Evolutionary conservation across 2,113 vertebrate genomes (phyloP), one percentile per base, ranked within the genome.

Genomic region (Chionomys nivalis): DNA sequence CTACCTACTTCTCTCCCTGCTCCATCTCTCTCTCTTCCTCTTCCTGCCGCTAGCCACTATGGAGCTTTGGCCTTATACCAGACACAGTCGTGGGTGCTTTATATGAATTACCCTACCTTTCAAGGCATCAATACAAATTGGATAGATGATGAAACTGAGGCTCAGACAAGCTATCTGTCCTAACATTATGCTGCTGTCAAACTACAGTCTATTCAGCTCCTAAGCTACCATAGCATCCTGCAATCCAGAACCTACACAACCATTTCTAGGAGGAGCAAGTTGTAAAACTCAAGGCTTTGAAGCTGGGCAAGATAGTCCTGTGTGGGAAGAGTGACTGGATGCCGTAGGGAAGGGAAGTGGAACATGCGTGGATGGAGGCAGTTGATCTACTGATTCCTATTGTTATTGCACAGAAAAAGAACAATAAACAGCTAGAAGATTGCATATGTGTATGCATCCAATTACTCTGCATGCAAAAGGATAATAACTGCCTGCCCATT

Each of bases 371-470:
- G 55, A 79, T 23, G 8, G 44, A 68, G 49, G 88, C 47, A 83
- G 39, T 87, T 36, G 66, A 91, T 86, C 77, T 65, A 93, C n/a
- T 81, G 82, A 82, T n/a, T 72, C 77, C 44, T 91, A 42, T 21
- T 91, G 66, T 72, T 94, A 97, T 23, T 88, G 75, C 19, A 36
- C 83, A 87, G 39, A 82, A 75, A 93, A 19, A 93, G 61, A 93
- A 96, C 68, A 91, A 96, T 75, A 89, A 81, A 81, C 16, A 72
- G 82, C 63, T 70, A 87, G 12, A 75, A 52, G 21, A 66, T 79
- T 70, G 33, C 33, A 36, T n/a, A 7, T 78, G 73, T 86, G 36
- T 92, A 61, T 39, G 39, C 2, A 39, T 93, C 42, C 28, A 85
- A 96, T 21, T n/a, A 2, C 66, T 89, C n/a, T 87, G n/a, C 3